Evolutionary conservation across 1,140 invertebrate species (phyloP).

Genomic region (Sitobion miscanthi): DNA sequence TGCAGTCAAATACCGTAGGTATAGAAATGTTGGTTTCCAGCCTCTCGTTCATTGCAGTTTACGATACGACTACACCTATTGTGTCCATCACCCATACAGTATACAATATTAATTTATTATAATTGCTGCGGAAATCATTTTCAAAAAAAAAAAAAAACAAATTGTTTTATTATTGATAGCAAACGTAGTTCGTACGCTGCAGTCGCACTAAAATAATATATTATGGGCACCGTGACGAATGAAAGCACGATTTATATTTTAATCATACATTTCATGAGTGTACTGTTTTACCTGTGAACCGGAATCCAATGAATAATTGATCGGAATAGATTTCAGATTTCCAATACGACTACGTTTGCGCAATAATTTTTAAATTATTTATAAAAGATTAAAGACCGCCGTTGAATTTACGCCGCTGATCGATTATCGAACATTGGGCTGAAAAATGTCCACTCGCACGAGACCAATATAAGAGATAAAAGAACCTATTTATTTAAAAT

Average conservation of each 20-base stretch:
- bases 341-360: background rate
- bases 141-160: no score
- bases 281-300: background rate
- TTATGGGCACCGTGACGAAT: background rate
- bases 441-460: slow-evolving; percentile 31
- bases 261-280: background rate
- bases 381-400: slow-evolving; percentile 10
- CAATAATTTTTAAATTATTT: slow-evolving; percentile 16
- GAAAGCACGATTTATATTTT: background rate
- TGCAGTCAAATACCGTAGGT: no score
- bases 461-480: slow-evolving; percentile 28
- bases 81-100: no score
- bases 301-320: background rate
- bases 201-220: no score
- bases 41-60: no score
- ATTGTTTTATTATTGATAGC: background rate
- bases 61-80: no score
- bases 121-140: no score
- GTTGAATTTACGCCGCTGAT: background rate
- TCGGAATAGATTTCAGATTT: background rate
- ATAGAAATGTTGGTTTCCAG: no score
- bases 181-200: background rate
- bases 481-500: slow-evolving; percentile 32
- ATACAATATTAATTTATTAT: no score
- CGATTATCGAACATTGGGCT: slow-evolving; percentile 15